Base-by-base conservation (phyloP, 1,140 invertebrate species). In the Rhopalosiphum padi region DNA sequence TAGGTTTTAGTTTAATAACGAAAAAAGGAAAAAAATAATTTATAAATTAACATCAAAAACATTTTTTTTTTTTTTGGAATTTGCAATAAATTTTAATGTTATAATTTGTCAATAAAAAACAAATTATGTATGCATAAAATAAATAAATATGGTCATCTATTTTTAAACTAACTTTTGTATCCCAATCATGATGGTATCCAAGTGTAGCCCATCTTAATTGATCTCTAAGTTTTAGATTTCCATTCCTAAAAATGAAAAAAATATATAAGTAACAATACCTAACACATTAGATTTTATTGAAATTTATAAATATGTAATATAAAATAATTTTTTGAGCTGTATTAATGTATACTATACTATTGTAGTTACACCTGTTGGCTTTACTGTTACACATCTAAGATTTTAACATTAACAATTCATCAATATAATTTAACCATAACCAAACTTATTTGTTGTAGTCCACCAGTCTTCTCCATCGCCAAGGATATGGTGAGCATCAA, bases 121-220 rank as follows among this genome's bases (percentile, higher is more conserved):
- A 68, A 68, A n/a, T n/a, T n/a, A n/a, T 18, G 30, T 18, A 68
- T 35, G 30, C 21, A 35, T 18, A 88, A 48, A 88, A 35, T 21
- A 48, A 21, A 37, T 51, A 55, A 55, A 23, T 30, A 94, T n/a
- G 89, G 93, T 51, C 22, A 86, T 93, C 18, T 41, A 35, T 30
- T 68, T 68, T n/a, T n/a, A 91, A 95, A 87, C 46, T 94, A 96
- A 98, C 96, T 96, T 99, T 99, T 86, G 98, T 98, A 94, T 99
- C 97, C 98, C 98, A 99, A 95, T 99, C 97, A 95, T 99, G 98
- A 95, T 99, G 98, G 95, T 99, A 99, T 37, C 99, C 98, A 60
- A 99, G 95, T 5, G 98, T 99, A 30, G 97, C 96, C 99, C 99
- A 99, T 94, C 98, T 96, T 93, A 99, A 96, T 95, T 98, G 98